Evolutionary conservation across 2,888 invertebrate species (phyloP), one percentile per base, ranked within the genome.

Genomic region (Eupeodes latifasciatus): DNA sequence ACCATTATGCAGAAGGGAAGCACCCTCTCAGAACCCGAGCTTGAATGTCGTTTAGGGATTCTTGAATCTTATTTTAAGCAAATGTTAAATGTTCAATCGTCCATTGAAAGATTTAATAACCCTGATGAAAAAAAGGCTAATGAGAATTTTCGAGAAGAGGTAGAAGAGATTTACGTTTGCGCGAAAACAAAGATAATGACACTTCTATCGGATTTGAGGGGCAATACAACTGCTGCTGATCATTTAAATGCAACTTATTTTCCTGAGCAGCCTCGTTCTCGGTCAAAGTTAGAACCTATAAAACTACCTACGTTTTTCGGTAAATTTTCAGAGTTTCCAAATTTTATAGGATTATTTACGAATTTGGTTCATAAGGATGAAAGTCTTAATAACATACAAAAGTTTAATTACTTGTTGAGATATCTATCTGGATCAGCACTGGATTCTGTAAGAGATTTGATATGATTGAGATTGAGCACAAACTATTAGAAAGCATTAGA

Each of bases 41-140:
- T 89, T 11, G 75, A 90, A 16, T 90, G 89, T 51, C 81, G 85
- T 11, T 76, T 90, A 44, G 79, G 82, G 1, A 90, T 89, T 27
- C 40, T 89, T n/a, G 89, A 90, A 36, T 67, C 83, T 0, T 90
- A 90, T 16, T 89, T 81, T n/a, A 90, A 86, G 69, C 80, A 89
- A 62, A 62, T 71, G 10, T 57, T 89, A 4, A 69, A 71, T 51
- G 81, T 85, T 40, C 88, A 90, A 47, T 49, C 2, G 12, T 49
- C 49, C 10, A 49, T 49, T 49, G 49, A 49, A 49, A 49, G 49
- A 49, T 49, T 49, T 12, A 49, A 49, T 49, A 49, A 49, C 36
- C 36, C 36, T 36, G 36, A 36, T 36, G 36, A 36, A 2, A 2
- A 36, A 36, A 36, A 36, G 7, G 36, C 36, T 36, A 36, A 36